phyloP scores from a whole-genome alignment of 2,888 invertebrate genomes.

The Habrosyne pyritoides region DNA sequence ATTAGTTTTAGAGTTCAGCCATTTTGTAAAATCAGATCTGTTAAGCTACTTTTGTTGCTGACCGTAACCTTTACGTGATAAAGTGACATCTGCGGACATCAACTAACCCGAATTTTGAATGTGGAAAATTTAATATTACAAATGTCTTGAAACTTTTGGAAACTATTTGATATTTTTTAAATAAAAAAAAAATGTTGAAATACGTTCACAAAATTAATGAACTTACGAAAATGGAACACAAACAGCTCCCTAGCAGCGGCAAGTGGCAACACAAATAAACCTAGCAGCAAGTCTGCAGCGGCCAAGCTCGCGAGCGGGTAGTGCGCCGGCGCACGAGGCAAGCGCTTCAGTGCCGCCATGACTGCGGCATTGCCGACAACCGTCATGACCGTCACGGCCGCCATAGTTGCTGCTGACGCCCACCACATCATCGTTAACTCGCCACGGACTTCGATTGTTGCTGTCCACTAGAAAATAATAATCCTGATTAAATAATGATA shows the following conservation, averaged over 20 bases:
- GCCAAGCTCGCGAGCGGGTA: conserved; percentile 88
- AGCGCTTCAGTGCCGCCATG: conserved; percentile 52
- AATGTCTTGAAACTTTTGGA: no score
- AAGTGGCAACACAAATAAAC: conserved; percentile 80
- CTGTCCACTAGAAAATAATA: neutral
- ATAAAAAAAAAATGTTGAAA: neutral
- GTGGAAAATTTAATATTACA: no score
- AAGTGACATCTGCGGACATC: no score
- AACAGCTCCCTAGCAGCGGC: conserved; percentile 83
- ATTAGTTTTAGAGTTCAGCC: no score
- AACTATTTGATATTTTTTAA: no score
- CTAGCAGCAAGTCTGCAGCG: conserved; percentile 85
- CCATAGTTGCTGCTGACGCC: conserved; percentile 48
- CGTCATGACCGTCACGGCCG: conserved; percentile 47
- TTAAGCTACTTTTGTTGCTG: no score
- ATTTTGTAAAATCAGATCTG: no score
- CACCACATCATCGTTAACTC: conserved; percentile 36
- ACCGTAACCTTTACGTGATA: no score
- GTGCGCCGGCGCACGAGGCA: conserved; percentile 82
- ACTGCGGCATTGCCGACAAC: conserved; percentile 62
- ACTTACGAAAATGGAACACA: conserved; percentile 71
- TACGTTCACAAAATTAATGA: neutral
- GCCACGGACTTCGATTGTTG: conserved; percentile 3
- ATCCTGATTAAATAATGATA: no score
- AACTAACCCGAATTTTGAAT: no score